A percentile compares a stretch with the other conserved stretches of the same genome.
Conservation (phyloP, 37 sponge, comb jelly and placozoan genomes). For the Haliclona indistincta region DNA sequence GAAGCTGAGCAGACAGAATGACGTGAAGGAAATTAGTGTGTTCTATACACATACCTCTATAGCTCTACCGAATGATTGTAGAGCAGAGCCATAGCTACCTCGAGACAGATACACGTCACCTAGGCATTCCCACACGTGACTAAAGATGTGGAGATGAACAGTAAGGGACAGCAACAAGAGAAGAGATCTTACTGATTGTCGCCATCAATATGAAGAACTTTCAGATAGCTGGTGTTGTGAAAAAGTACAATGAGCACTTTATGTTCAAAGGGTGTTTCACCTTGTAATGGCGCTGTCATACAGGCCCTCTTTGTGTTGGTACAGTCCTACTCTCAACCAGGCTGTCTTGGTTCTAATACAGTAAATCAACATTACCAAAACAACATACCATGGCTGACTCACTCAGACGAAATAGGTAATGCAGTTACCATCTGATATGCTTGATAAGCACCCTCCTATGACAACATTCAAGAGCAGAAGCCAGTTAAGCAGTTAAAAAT, state of each 20-base stretch:
- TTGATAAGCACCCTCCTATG: slow-evolving; percentile 15
- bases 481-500: not conserved
- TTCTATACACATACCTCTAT: slow-evolving; percentile 50
- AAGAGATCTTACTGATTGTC: slow-evolving; percentile 30
- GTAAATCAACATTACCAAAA: slow-evolving; percentile 1
- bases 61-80: slow-evolving; percentile 70
- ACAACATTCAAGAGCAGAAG: not conserved
- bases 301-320: slow-evolving; percentile 37
- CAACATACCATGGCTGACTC: not conserved
- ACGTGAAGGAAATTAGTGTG: not conserved
- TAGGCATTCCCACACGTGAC: slow-evolving; percentile 82
- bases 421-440: slow-evolving; percentile 1
- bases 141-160: not conserved
- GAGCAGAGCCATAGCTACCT: slow-evolving; percentile 75
- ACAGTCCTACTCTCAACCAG: slow-evolving; percentile 79
- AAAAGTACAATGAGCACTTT: not conserved
- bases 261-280: slow-evolving; percentile 10
- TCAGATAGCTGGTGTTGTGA: slow-evolving; percentile 39
- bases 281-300: slow-evolving; percentile 69
- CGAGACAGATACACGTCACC: slow-evolving; percentile 80
- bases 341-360: slow-evolving; percentile 54
- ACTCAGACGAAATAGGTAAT: not conserved
- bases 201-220: slow-evolving; percentile 11
- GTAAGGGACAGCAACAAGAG: not conserved
- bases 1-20: not conserved